Evolutionary conservation across 2,113 vertebrate genomes (phyloP).

Genomic region (Notothenia rossii): DNA sequence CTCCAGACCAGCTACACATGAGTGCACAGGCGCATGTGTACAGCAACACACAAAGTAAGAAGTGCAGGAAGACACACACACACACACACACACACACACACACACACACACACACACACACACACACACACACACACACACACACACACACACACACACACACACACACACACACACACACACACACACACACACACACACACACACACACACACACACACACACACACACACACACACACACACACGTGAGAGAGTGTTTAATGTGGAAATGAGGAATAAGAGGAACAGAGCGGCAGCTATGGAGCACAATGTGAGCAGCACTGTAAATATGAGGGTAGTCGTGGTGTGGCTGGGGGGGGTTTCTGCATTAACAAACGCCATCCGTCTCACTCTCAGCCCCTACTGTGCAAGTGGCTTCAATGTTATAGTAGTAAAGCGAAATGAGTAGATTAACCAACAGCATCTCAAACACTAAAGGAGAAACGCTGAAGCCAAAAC

Average conservation of each 20-base stretch:
- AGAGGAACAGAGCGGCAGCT: conserved; percentile 1
- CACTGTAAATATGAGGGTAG: conserved; percentile 48
- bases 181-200: too few species aligned
- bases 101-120: too few species aligned
- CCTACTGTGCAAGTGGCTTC: background rate
- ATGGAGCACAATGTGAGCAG: background rate
- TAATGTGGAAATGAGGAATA: conserved; percentile 64
- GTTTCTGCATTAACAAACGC: conserved; percentile 52
- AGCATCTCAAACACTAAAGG: conserved; percentile 1
- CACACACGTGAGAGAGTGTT: conserved; percentile 60
- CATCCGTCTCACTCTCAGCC: conserved; percentile 30
- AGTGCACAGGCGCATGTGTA: background rate
- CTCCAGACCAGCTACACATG: conserved; percentile 23
- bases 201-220: too few species aligned
- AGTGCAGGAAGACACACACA: too few species aligned
- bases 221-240: background rate
- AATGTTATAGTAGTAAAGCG: too few species aligned
- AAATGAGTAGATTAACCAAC: too few species aligned
- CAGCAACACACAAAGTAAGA: background rate
- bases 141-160: too few species aligned
- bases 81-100: too few species aligned
- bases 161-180: too few species aligned
- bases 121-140: too few species aligned
- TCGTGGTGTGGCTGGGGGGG: background rate
- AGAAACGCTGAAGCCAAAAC: background rate